Evolutionary conservation across 2,113 vertebrate species (phyloP).

Genomic region (Orthonyx spaldingii): DNA sequence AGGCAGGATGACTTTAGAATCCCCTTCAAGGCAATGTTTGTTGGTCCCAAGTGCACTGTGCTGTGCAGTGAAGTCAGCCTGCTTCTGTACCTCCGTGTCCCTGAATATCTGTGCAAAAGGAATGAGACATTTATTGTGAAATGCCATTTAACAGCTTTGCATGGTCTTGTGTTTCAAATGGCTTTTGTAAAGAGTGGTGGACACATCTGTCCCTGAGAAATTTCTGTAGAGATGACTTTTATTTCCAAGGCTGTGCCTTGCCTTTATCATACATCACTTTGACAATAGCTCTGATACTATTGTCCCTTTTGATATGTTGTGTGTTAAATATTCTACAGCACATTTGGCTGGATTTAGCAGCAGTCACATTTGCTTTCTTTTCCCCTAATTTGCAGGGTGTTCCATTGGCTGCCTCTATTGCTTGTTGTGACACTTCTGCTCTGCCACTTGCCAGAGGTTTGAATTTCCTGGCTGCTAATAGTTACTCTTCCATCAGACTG

Average conservation of each 20-base stretch:
- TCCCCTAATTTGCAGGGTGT: neutral
- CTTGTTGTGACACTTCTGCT: neutral
- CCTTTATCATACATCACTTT: neutral
- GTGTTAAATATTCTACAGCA: conserved; percentile 3
- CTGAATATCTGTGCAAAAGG: neutral
- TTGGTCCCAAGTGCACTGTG: neutral
- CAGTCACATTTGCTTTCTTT: neutral
- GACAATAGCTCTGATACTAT: neutral
- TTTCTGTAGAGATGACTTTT: neutral
- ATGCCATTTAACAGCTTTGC: neutral
- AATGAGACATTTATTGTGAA: neutral
- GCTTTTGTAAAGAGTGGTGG: neutral
- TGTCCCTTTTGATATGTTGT: neutral
- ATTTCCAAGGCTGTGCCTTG: neutral
- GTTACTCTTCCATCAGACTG: neutral
- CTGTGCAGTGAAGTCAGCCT: neutral
- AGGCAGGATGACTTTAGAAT: neutral
- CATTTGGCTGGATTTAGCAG: conserved; percentile 16
- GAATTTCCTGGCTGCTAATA: neutral
- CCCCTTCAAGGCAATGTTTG: neutral
- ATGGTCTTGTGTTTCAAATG: neutral
- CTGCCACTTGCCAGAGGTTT: neutral
- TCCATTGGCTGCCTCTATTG: neutral
- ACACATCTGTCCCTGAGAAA: neutral
- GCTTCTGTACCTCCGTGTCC: neutral